Evolutionary conservation across 2,888 invertebrate genomes (phyloP).

Genomic region (Sisyra terminalis): DNA sequence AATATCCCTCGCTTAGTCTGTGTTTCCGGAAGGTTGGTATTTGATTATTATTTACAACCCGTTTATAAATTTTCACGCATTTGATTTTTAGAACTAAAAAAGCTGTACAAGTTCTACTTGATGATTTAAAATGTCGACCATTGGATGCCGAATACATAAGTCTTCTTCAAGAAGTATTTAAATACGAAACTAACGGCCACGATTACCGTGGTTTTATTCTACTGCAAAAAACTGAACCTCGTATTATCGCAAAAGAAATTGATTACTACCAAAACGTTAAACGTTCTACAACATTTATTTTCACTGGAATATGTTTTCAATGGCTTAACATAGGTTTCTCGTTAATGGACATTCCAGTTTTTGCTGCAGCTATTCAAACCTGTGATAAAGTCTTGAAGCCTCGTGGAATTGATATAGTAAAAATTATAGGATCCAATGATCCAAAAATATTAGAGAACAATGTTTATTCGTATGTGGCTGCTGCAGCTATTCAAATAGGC

Average conservation of each 20-base stretch:
- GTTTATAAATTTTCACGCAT: not conserved
- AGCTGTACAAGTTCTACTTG: conserved; percentile 45
- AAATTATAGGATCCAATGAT: conserved; percentile 41
- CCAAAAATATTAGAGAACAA: conserved; percentile 48
- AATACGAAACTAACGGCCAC: conserved; percentile 30
- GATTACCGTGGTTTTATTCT: conserved; percentile 45
- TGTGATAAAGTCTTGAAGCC: conserved; percentile 44
- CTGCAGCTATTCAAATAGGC: conserved; percentile 46
- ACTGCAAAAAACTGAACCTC: conserved; percentile 17
- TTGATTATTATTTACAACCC: too few species aligned
- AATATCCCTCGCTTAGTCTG: too few species aligned
- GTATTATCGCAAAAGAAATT: conserved; percentile 29
- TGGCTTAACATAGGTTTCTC: conserved; percentile 52
- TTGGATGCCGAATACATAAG: conserved; percentile 44
- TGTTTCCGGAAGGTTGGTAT: conserved; percentile 39
- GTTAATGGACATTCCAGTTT: conserved; percentile 48
- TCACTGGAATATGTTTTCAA: conserved; percentile 62
- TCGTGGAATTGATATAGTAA: conserved; percentile 44
- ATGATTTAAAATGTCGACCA: conserved; percentile 40
- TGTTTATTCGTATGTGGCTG: conserved; percentile 54
- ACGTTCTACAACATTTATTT: conserved; percentile 50
- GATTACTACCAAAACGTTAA: conserved; percentile 43
- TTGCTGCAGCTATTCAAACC: conserved; percentile 41
- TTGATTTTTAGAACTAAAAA: conserved; percentile 45
- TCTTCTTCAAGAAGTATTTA: conserved; percentile 38